A percentile compares a stretch with the other conserved stretches of the same genome.
Evolutionary conservation across 2,888 invertebrate genomes (phyloP).

Genomic region (Dicroscelio sp.): DNA sequence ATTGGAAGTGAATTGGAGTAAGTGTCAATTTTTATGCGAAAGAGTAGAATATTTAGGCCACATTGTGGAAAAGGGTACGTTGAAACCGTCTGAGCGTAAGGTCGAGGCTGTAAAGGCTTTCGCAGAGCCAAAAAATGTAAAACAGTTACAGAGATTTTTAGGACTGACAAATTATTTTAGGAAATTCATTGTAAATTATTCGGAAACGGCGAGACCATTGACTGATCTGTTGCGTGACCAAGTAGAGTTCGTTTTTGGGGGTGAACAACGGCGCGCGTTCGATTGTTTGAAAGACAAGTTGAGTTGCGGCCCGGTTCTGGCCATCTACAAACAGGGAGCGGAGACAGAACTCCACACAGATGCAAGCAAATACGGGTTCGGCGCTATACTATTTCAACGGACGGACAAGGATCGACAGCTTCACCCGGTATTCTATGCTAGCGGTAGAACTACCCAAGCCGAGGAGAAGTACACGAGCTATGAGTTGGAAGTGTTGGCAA

Average conservation of each 20-base stretch:
- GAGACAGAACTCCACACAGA: constrained; percentile 3
- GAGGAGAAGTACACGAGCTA: background rate
- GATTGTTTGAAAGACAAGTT: background rate
- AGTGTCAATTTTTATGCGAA: too few relatives aligned
- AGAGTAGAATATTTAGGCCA: too few relatives aligned
- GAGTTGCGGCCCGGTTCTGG: background rate
- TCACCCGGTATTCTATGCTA: background rate
- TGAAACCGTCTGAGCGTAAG: background rate
- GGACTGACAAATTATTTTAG: background rate
- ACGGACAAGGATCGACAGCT: background rate
- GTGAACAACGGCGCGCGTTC: background rate
- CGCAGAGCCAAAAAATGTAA: background rate
- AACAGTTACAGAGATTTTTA: background rate
- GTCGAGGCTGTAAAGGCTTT: background rate
- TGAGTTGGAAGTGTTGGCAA: background rate
- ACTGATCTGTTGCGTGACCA: background rate
- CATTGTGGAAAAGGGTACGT: background rate
- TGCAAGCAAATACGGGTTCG: background rate
- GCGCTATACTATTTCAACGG: background rate
- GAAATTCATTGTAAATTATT: background rate
- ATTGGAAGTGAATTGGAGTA: too few relatives aligned
- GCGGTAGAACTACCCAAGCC: background rate
- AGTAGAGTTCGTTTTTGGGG: background rate
- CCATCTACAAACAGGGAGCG: background rate
- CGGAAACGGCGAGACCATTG: background rate